Base-by-base conservation (phyloP, 2,888 invertebrate species). In the Meteorus colon region DNA sequence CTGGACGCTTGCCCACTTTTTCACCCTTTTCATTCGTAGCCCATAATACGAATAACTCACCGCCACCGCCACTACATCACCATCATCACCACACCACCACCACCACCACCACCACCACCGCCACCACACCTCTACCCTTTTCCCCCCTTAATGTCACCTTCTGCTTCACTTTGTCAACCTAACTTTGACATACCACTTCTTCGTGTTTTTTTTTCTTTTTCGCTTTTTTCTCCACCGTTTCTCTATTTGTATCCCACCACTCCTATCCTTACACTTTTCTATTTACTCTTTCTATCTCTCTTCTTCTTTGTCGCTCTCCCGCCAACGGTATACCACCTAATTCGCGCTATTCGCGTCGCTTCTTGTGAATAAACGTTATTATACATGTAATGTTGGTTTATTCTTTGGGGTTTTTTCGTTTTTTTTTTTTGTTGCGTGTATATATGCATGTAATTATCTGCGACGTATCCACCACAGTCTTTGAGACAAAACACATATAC, bases 41-140 rank as follows among this genome's bases (percentile, higher is more conserved):
- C 69, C 77, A 70, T 41, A 41, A 41, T 34, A 76, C 74, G 67
- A 73, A 65, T 72, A 67, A 69, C 67, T 68, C n/a, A 73, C 55
- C 8, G 67, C 67, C 73, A 76, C 66, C 63, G 48, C 48, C 75
- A 62, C 62, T 48, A 48, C 24, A n/a, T n/a, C n/a, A n/a, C n/a
- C n/a, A n/a, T n/a, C n/a, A n/a, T n/a, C 72, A 68, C 71, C 34
- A 34, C 19, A 34, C 27, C 2, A 31, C 73, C 51, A 55, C 55
- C 55, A n/a, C n/a, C n/a, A n/a, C 55, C 8, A 69, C 67, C 73
- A 76, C 66, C 63, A 59, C 48, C 75, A 62, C 62, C 55, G 48
- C 24, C 72, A 68, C 71, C 34, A 34, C 19, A 34, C 27, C 2
- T 41, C 73, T 51, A 55, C 55, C 55, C n/a, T 55, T 6, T 55